A percentile compares a stretch with the other conserved stretches of the same genome.
Evolutionary conservation across 23 tunicate genomes (phyloP).

Genomic region (Corella eumyota): DNA sequence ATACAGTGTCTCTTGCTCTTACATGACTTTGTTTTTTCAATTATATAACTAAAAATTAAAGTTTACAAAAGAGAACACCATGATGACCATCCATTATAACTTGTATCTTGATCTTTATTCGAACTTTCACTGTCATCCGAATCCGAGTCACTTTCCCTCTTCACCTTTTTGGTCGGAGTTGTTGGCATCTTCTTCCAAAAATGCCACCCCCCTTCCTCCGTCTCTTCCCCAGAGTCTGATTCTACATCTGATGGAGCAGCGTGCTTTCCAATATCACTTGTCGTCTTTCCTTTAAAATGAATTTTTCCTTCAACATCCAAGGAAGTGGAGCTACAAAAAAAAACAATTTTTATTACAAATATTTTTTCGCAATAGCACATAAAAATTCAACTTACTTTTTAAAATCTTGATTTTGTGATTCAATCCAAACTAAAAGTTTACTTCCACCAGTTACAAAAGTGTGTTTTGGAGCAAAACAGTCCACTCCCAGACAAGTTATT

Average conservation of each 20-base stretch:
- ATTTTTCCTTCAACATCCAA: conserved; percentile 7
- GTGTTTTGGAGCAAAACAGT: not conserved
- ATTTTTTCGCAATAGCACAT: not conserved
- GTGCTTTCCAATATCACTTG: conserved; percentile 11
- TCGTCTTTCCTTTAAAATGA: conserved; percentile 20
- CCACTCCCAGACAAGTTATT: conserved; percentile 11
- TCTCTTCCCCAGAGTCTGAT: conserved; percentile 24
- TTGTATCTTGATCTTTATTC: conserved; percentile 2
- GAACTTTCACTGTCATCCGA: conserved; percentile 7
- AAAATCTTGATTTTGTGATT: too few species aligned
- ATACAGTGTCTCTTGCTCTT: too few species aligned
- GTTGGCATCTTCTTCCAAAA: conserved; percentile 15
- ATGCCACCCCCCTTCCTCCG: conserved; percentile 19
- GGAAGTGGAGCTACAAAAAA: not conserved
- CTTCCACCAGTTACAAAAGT: conserved; percentile 52
- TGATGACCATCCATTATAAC: not conserved
- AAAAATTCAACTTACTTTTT: too few species aligned
- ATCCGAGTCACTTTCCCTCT: conserved; percentile 14
- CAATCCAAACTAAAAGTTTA: conserved; percentile 32
- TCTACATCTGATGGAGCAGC: conserved; percentile 37
- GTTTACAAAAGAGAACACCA: conserved; percentile 13
- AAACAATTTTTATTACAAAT: not conserved
- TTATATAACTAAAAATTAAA: not conserved
- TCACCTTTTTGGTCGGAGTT: not conserved
- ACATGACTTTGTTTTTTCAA: not conserved